These are phyloP conservation scores for Aphelinus atriplicis DNA, from an alignment of 1,140 invertebrate species.

Conservation along the genomic window DNA sequence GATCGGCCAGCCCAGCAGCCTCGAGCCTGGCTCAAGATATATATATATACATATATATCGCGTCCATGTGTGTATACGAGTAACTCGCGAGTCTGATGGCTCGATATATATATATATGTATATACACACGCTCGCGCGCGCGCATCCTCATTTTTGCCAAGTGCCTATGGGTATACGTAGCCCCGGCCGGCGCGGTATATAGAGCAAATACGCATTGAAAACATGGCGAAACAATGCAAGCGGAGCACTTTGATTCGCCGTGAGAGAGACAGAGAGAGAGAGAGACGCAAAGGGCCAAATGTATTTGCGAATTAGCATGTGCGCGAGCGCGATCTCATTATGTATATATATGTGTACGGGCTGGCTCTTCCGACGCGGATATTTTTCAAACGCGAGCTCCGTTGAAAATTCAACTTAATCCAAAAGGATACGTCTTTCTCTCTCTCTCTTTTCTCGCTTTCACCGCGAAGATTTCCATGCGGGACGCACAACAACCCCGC, in stretches of 20 bases:
- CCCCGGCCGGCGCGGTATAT: background rate
- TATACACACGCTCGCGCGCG: constrained; percentile 24
- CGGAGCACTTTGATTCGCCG: background rate
- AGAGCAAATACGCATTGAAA: constrained; percentile 32
- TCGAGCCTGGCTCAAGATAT: constrained; percentile 34
- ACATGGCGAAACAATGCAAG: constrained; percentile 32
- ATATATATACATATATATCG: constrained; percentile 38
- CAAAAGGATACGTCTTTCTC: background rate
- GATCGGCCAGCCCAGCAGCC: constrained; percentile 41
- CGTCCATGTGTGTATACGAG: constrained; percentile 15
- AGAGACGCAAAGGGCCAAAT: too few species aligned
- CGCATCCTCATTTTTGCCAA: background rate
- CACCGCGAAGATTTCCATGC: too few species aligned
- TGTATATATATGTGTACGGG: too few species aligned
- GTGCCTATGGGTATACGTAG: background rate
- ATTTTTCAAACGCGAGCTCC: too few species aligned
- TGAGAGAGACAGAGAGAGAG: too few species aligned
- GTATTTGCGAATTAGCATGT: too few species aligned
- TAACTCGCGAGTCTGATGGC: constrained; percentile 16
- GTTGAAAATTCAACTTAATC: too few species aligned
- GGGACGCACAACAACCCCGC: too few species aligned
- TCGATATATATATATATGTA: constrained; percentile 38
- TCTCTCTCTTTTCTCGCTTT: background rate
- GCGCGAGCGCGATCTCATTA: too few species aligned
- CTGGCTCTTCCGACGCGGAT: too few species aligned